Evolutionary conservation across 2,888 invertebrate species (phyloP), one percentile per base, ranked within the genome.

Genomic region (Hirtodrosophila trivittata): DNA sequence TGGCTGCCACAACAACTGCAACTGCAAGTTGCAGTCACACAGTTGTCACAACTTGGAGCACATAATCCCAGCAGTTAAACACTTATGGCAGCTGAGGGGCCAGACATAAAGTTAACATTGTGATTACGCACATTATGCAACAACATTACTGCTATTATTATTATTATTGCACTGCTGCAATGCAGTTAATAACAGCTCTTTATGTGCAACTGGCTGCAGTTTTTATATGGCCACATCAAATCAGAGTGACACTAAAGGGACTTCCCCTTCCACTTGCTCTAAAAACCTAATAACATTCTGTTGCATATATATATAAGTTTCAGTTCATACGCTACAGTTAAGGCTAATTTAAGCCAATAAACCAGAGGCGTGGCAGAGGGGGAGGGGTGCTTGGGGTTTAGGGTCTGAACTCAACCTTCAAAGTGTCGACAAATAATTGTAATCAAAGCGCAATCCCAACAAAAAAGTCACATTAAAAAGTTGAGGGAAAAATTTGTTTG

Each of bases 21-120:
- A 35, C 14, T 32, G 46, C 41, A 9, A 51, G 25, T 38, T 46
- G 33, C 59, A 35, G 26, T 1, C 26, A 25, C 41, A 18, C 32
- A 58, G 43, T 12, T 47, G 51, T 30, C 33, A 35, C 54, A 46
- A 43, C 43, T 69, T 60, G 43, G 35, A 33, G 52, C 49, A 60
- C 54, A 57, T 82, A 77, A 82, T 67, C 67, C 46, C 18, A 42
- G 74, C 55, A 56, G 55, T 77, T 77, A 66, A 46, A 45, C 43
- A 46, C 81, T 77, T 49, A 42, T 55, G 51, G 13, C 43, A 30
- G 3, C 10, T 21, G 14, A 12, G 14, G 13, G 35, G 35, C 10
- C 18, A 35, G 26, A 16, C 60, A 66, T 66, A 30, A 71, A 71
- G 47, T 66, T 66, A 52, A 47, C 72, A 66, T 66, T 69, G 59